Evolutionary conservation across 2,797 vertebrate species (phyloP), one percentile per base, ranked within the genome.

Genomic region (Eulemur albifrons): DNA sequence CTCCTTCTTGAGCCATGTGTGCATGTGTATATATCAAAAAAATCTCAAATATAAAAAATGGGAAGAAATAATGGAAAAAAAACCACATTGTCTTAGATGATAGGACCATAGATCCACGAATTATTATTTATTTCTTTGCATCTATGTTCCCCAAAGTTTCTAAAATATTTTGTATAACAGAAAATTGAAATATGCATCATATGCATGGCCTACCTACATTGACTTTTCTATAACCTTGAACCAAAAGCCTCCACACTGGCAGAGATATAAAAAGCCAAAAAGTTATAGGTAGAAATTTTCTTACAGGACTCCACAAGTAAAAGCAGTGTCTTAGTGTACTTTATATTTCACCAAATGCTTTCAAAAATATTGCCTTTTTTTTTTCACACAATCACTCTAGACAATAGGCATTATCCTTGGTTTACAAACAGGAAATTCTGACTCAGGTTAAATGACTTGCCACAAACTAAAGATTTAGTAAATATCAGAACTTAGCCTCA

Each of bases 401-500:
- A 77, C 8, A 67, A 52, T 52, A 88, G 18, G 0, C 4, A 57
- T 52, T 80, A 89, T 54, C 65, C 2, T 25, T 88, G 6, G 87
- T 89, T 95, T 79, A 79, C 18, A 93, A n/a, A 72, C 6, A 50
- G 23, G 13, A 87, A 70, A 81, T 76, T 88, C 32, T 87, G 48
- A 95, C 21, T 93, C 9, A 89, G 17, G 81, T 96, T 84, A 93
- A 94, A 38, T 10, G 9, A 82, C 20, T 87, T 97, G 35, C 1
- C 45, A 18, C 15, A 93, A 54, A 87, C 13, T 7, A n/a, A 93
- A 73, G 80, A 83, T 83, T 85, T 80, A 90, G 83, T 93, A 95
- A 96, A 95, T 75, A 65, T 94, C 70, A 96, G 1, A 89, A 52
- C 3, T 65, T 43, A 97, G 38, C 50, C 30, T 95, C 87, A 89